phyloP scores from a whole-genome alignment of 1,140 invertebrate species.

The Zaprionus gabonicus region DNA sequence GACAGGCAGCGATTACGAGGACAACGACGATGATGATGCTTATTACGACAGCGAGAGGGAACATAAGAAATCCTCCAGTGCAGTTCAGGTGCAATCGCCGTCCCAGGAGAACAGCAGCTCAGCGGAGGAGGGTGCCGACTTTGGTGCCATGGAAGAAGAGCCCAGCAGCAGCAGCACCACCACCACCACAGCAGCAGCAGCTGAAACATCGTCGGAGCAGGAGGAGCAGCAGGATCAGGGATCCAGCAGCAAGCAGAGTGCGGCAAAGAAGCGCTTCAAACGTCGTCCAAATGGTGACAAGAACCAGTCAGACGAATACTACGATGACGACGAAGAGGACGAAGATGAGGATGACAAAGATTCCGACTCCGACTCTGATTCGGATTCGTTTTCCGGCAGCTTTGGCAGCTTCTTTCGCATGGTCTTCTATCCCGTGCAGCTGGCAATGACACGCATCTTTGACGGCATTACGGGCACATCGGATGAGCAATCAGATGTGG shows the following conservation, averaged over 20 bases:
- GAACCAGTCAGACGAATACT: conserved; percentile 22
- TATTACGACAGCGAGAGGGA: conserved; percentile 38
- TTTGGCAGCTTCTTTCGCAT: conserved; percentile 75
- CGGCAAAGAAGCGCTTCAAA: conserved; percentile 70
- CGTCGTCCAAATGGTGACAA: conserved; percentile 44
- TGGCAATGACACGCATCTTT: conserved; percentile 70
- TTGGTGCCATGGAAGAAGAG: conserved; percentile 70
- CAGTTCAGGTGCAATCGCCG: background rate
- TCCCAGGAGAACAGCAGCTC: conserved; percentile 66
- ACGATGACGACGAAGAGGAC: conserved; percentile 14
- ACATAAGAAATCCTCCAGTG: background rate
- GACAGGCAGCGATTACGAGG: conserved; percentile 53
- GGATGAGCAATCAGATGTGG: conserved; percentile 30
- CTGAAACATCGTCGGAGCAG: conserved; percentile 6
- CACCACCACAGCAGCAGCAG: background rate
- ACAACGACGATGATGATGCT: conserved; percentile 48
- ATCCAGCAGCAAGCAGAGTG: conserved; percentile 59
- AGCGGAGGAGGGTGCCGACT: conserved; percentile 72
- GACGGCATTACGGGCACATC: conserved; percentile 54
- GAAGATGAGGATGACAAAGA: conserved; percentile 22
- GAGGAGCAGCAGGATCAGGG: background rate
- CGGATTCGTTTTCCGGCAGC: conserved; percentile 19
- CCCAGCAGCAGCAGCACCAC: conserved; percentile 13
- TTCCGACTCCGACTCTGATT: conserved; percentile 10
- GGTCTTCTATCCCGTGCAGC: conserved; percentile 78